Base-by-base conservation (phyloP, 2,113 vertebrate genomes). In the Holacanthus passer region DNA sequence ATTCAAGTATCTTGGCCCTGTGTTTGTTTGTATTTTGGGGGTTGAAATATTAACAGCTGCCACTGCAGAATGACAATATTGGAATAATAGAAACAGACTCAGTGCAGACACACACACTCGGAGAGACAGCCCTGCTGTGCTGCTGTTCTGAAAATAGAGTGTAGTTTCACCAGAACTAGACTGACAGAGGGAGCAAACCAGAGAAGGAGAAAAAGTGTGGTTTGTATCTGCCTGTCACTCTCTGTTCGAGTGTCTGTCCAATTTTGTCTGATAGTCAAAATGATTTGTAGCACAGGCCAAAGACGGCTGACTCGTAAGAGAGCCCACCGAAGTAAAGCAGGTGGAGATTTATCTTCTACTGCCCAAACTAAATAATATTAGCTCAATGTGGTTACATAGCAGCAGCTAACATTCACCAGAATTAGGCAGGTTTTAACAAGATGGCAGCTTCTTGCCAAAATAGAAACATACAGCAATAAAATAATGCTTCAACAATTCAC, bases 151-250 rank as follows among this genome's bases (percentile, higher is more conserved):
- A 74, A 89, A 88, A 84, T 73, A 86, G 85, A 67, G 50, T 71
- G 71, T 64, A 81, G 64, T 80, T 90, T 88, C 58, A 62, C 76
- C 59, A 60, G 60, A 75, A 60, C 16, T n/a, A 68, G 81, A 88
- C 77, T 89, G 88, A 89, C 83, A 81, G 76, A 89, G 43, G 43
- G 73, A 83, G 74, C 73, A 68, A 82, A 72, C 64, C 72, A 41
- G 84, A 73, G 65, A 41, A 41, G 47, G 45, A 56, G 66, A 24
- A 67, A 79, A 76, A 66, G 68, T 58, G 70, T 71, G 76, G 77
- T 83, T 83, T 81, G 76, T 92, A 82, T 85, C 83, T 87, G 80
- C 64, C 83, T 88, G 86, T 92, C 88, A 86, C 69, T 89, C 60
- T 75, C 77, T 85, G 82, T 91, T 88, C 29, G 24, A 85, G 58